phyloP scores from a whole-genome alignment of 2,797 vertebrate genomes.

The Kryptolebias ocellatus region DNA sequence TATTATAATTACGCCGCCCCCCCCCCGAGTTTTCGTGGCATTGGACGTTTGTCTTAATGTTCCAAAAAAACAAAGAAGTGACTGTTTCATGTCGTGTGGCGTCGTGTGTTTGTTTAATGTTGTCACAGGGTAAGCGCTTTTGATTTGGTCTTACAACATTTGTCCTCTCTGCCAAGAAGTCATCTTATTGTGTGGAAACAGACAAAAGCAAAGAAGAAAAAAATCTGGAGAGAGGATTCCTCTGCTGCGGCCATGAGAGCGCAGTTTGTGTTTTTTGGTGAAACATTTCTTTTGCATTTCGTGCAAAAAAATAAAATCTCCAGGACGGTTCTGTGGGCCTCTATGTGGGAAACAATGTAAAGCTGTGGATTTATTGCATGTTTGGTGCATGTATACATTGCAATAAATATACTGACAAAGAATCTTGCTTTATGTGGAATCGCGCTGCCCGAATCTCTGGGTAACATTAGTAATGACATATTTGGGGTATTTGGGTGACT shows the following conservation, averaged over 20 bases:
- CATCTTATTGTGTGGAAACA: conserved; percentile 15
- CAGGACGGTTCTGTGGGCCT: conserved; percentile 74
- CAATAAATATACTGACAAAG: conserved; percentile 91
- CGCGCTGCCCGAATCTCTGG: neutral
- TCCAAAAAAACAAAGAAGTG: conserved; percentile 73
- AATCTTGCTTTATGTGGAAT: conserved; percentile 35
- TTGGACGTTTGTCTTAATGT: conserved; percentile 69
- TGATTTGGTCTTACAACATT: conserved; percentile 71
- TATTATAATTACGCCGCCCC: conserved; percentile 47
- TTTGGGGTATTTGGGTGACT: too few relatives aligned
- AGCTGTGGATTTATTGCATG: conserved; percentile 93
- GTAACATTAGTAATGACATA: too few relatives aligned
- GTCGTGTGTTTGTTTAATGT: conserved; percentile 73
- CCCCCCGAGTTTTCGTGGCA: conserved; percentile 63
- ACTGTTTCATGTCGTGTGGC: conserved; percentile 67
- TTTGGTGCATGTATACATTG: conserved; percentile 95
- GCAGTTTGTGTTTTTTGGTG: conserved; percentile 73
- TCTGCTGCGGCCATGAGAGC: conserved; percentile 75
- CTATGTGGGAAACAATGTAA: conserved; percentile 85
- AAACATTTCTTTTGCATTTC: conserved; percentile 58
- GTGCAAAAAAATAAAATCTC: neutral
- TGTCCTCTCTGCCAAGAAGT: conserved; percentile 36
- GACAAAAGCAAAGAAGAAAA: conserved; percentile 45
- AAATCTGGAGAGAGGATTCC: conserved; percentile 65
- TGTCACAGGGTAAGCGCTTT: conserved; percentile 78